phyloP scores from a whole-genome alignment of 1,140 invertebrate genomes.

The Cydia strobilella region DNA sequence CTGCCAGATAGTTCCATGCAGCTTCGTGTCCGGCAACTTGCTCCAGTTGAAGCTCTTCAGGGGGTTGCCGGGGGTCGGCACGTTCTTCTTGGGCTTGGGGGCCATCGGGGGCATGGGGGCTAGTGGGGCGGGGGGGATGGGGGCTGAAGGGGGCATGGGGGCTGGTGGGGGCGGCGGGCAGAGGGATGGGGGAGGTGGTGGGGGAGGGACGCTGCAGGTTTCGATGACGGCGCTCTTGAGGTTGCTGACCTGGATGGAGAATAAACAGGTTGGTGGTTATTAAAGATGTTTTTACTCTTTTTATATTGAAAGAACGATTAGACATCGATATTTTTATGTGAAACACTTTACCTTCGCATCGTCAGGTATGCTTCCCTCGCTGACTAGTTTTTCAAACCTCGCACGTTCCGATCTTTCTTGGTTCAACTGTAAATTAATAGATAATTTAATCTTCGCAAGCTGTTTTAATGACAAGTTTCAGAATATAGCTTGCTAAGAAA shows the following conservation, averaged over 20 bases:
- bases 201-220: constrained; percentile 74
- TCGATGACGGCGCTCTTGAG: constrained; percentile 76
- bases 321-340: too few species aligned
- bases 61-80: constrained; percentile 94
- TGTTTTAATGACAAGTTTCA: too few species aligned
- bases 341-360: constrained; percentile 88
- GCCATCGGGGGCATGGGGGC: constrained; percentile 80
- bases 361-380: constrained; percentile 93
- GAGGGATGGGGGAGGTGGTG: constrained; percentile 66
- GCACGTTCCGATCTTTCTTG: constrained; percentile 90
- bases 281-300: too few species aligned
- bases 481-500: background rate
- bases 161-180: constrained; percentile 81
- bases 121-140: constrained; percentile 74
- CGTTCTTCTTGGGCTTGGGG: constrained; percentile 85
- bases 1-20: constrained; percentile 96
- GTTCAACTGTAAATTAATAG: constrained; percentile 81
- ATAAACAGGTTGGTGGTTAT: constrained; percentile 22
- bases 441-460: background rate
- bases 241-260: constrained; percentile 67
- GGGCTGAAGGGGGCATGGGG: constrained; percentile 78
- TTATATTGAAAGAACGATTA: too few species aligned
- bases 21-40: constrained; percentile 93
- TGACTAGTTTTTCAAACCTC: constrained; percentile 91
- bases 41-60: constrained; percentile 99